These are phyloP conservation scores for Chauna torquata DNA, from an alignment of 2,113 vertebrate genomes.

Conservation along the genomic window DNA sequence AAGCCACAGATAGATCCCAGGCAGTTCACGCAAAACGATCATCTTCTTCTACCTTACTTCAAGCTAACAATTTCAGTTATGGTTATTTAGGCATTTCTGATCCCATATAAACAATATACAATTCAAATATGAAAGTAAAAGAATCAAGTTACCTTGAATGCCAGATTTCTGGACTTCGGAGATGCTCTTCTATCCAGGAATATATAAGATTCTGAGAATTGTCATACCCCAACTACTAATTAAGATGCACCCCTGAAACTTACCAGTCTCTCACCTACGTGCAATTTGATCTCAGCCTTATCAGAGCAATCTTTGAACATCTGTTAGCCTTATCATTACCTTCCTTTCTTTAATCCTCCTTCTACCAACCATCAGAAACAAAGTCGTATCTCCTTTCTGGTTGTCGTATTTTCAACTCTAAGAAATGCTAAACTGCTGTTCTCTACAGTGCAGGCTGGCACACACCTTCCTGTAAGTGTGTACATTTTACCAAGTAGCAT, in stretches of 20 bases:
- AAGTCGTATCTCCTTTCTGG: neutral
- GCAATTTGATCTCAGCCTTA: neutral
- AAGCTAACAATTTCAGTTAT: neutral
- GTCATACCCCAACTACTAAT: neutral
- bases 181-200: neutral
- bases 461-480: neutral
- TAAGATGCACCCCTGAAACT: slow-evolving; percentile 3
- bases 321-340: neutral
- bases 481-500: neutral
- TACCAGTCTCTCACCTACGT: neutral
- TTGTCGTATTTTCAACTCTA: neutral
- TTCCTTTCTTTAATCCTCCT: neutral
- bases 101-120: neutral
- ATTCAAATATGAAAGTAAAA: neutral
- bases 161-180: neutral
- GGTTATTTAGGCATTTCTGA: neutral
- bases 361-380: neutral
- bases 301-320: neutral
- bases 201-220: neutral
- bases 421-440: neutral
- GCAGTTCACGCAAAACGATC: neutral
- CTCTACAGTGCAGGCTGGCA: neutral
- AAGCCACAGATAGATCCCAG: neutral
- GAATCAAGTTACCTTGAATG: neutral
- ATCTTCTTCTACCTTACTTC: neutral